Percentiles rank a stretch among this genome's conserved stretches.
Evolutionary conservation across 2,888 invertebrate genomes (phyloP).

Genomic region (Acrobasis suavella): DNA sequence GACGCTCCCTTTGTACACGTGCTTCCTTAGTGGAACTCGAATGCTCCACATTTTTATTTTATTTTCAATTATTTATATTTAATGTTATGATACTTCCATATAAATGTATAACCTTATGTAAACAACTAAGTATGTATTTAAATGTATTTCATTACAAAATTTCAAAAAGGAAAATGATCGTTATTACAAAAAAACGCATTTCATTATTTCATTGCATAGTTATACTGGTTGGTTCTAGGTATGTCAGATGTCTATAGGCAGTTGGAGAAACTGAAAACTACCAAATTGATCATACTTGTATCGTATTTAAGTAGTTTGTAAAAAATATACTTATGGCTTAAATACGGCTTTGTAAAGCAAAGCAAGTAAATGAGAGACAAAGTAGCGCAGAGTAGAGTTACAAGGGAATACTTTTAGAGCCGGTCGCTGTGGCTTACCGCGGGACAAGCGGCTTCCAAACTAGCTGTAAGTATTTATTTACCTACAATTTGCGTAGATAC

Average conservation of each 20-base stretch:
- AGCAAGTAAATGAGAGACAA: constrained; percentile 42
- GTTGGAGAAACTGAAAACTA: no score
- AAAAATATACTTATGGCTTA: constrained; percentile 24
- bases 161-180: no score
- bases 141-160: no score
- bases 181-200: no score
- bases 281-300: no score
- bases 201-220: no score
- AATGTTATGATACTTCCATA: no score
- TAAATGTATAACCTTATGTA: no score
- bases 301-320: no score
- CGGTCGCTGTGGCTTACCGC: constrained; percentile 35
- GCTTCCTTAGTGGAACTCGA: neutral
- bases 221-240: no score
- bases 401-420: constrained; percentile 49
- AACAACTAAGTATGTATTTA: no score
- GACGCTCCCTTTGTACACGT: neutral
- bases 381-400: constrained; percentile 42
- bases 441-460: constrained; percentile 9
- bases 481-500: neutral
- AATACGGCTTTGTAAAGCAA: constrained; percentile 40
- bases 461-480: neutral
- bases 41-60: neutral
- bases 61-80: neutral
- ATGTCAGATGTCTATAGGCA: no score